These are phyloP conservation scores for Pelobates cultripes DNA, from an alignment of 2,797 vertebrate genomes.

Conservation along the genomic window DNA sequence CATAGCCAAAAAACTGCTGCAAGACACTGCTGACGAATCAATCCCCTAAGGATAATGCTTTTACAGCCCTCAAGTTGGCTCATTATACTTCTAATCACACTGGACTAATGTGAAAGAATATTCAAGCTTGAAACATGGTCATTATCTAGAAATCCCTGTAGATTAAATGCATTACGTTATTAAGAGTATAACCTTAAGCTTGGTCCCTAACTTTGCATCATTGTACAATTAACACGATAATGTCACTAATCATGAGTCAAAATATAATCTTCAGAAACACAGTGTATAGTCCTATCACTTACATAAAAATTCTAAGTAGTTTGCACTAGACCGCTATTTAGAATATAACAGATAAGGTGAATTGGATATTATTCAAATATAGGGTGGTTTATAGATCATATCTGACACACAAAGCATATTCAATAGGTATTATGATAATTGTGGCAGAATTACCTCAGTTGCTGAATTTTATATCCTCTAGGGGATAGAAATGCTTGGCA, in stretches of 20 bases:
- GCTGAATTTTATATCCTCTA: no score
- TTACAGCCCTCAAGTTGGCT: conserved; percentile 31
- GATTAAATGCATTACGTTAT: conserved; percentile 43
- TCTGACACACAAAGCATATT: no score
- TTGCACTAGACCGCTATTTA: no score
- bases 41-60: conserved; percentile 45
- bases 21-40: conserved; percentile 31
- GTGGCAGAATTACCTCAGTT: no score
- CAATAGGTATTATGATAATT: no score
- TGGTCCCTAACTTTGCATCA: conserved; percentile 24
- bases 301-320: no score
- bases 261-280: conserved; percentile 16
- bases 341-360: no score
- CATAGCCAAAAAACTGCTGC: conserved; percentile 20
- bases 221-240: conserved; percentile 39
- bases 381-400: no score
- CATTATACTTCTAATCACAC: conserved; percentile 49
- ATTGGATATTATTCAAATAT: no score
- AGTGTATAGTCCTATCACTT: neutral
- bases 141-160: conserved; percentile 48
- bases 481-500: no score
- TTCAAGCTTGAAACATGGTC: conserved; percentile 34
- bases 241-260: neutral
- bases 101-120: conserved; percentile 50
- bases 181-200: conserved; percentile 35